Base-by-base conservation (phyloP, 2,113 vertebrate species). In the Sula dactylatra region DNA sequence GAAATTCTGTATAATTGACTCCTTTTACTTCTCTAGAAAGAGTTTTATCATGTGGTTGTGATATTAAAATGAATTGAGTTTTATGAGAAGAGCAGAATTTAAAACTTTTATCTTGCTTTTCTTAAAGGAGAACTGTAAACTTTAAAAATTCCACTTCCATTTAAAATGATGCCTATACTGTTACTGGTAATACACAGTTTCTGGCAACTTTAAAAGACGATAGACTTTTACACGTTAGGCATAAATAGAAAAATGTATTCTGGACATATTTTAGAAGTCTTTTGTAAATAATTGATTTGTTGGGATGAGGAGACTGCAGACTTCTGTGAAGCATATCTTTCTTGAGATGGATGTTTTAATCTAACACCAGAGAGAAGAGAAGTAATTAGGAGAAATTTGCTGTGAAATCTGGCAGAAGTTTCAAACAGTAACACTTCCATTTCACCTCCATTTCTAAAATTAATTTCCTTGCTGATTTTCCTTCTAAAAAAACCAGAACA, bases 1-100 rank as follows among this genome's bases (percentile, higher is more conserved):
- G 74, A 96, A 88, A 95, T 93, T 88, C 89, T 86, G 1, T 96
- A 89, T 95, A 86, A 97, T 88, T 96, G 93, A 81, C 85, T 97
- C 78, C 62, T 91, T 94, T 96, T 96, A 83, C 91, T 93, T 96
- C 58, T 95, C 84, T 90, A 74, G 82, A 86, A 92, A 93, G 88
- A 73, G 82, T 93, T 95, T 83, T 91, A 62, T 91, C 79, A 36
- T 85, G 84, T 96, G 87, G 78, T 67, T 86, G 82, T 70, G 90
- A 32, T 83, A 91, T 70, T 91, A 77, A 91, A 94, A 88, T 93
- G 87, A 81, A n/a, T 29, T 78, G 66, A 76, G 70, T 66, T 94
- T 80, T 90, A 93, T 66, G 55, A 82, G 74, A 90, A 73, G 44
- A 94, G 25, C 29, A 78, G 82, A 80, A 73, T 90, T 55, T 32